Conservation (phyloP, 2,888 invertebrate species). For the Agonopterix arenella region DNA sequence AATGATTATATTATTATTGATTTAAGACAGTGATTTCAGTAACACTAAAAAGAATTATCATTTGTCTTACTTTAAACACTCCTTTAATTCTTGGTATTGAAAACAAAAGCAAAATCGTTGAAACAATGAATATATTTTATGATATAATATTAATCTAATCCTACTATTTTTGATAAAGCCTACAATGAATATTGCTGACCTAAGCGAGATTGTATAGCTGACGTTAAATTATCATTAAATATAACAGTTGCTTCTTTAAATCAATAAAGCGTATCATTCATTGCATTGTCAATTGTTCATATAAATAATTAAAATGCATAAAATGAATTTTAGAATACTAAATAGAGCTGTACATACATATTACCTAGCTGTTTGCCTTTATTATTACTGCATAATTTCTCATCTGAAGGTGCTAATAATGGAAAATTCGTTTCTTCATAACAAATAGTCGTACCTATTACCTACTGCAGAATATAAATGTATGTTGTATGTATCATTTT, state of each 20-base stretch:
- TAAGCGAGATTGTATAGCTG: slow-evolving; percentile 61
- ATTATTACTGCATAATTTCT: too few relatives aligned
- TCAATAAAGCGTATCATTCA: slow-evolving; percentile 11
- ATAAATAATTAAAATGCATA: background rate
- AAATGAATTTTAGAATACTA: slow-evolving; percentile 1
- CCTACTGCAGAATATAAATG: too few relatives aligned
- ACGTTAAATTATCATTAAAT: slow-evolving; percentile 9
- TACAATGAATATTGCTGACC: slow-evolving; percentile 60
- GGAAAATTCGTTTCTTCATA: background rate
- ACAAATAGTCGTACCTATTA: too few relatives aligned
- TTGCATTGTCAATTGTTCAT: slow-evolving; percentile 15
- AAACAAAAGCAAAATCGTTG: slow-evolving; percentile 51
- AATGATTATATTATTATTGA: too few relatives aligned
- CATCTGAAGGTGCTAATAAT: background rate
- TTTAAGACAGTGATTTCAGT: too few relatives aligned
- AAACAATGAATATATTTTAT: slow-evolving; percentile 75
- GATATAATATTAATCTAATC: slow-evolving; percentile 71
- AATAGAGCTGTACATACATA: background rate
- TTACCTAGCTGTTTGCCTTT: background rate
- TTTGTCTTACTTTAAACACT: too few relatives aligned
- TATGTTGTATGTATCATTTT: too few relatives aligned
- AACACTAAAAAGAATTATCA: too few relatives aligned
- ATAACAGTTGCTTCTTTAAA: slow-evolving; percentile 13
- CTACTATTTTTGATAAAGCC: slow-evolving; percentile 77
- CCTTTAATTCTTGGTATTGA: slow-evolving; percentile 44